A percentile compares a stretch with the other conserved stretches of the same genome.
Conservation (phyloP, 1,140 invertebrate genomes). For the Leptinotarsa undecemlineata region DNA sequence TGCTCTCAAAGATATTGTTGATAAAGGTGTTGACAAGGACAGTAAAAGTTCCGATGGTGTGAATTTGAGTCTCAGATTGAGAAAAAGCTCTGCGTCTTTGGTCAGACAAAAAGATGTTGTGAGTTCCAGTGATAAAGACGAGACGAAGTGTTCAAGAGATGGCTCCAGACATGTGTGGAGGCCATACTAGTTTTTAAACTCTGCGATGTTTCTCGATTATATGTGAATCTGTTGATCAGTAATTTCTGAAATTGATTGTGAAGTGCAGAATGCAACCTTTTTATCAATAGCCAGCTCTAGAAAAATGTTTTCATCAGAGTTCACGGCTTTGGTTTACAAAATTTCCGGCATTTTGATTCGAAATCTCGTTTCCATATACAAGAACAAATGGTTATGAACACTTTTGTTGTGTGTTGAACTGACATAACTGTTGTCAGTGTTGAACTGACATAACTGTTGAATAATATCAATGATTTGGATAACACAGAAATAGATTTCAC, state of each 20-base stretch:
- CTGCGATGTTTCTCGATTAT: not conserved
- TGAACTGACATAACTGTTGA: no score
- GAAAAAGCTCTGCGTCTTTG: constrained; percentile 50
- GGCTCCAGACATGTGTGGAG: constrained; percentile 62
- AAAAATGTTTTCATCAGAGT: not conserved
- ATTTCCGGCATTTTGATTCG: no score
- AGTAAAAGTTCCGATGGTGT: constrained; percentile 42
- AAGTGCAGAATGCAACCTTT: not conserved
- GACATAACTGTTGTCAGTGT: no score
- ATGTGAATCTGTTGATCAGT: not conserved
- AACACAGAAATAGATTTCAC: no score
- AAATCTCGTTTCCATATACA: no score
- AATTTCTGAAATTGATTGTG: not conserved
- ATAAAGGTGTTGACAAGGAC: constrained; percentile 29
- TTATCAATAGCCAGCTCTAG: not conserved
- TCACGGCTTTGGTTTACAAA: not conserved
- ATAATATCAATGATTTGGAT: no score
- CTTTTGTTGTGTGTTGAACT: no score
- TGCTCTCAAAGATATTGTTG: constrained; percentile 3
- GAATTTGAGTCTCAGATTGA: constrained; percentile 47
- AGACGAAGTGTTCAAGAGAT: constrained; percentile 42
- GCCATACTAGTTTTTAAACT: constrained; percentile 57
- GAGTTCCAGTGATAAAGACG: constrained; percentile 54
- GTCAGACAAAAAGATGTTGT: constrained; percentile 53
- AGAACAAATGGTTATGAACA: no score